Base-by-base conservation (phyloP, 2,113 vertebrate species). In the Seriola aureovittata region DNA sequence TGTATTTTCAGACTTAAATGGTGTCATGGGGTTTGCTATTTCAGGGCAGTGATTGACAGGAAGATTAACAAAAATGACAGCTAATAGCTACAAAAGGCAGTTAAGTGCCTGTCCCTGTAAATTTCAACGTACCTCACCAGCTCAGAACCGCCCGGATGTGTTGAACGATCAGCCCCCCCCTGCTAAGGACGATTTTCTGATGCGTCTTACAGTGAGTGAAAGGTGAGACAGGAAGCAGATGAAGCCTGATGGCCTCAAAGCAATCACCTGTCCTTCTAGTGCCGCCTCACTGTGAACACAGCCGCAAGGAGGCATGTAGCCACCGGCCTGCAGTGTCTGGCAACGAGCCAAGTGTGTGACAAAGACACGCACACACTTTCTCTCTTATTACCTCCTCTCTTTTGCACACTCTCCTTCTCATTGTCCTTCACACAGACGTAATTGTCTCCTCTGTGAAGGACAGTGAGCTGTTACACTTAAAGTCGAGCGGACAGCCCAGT, bases 361-460 rank as follows among this genome's bases (percentile, higher is more conserved):
- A 74, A 10, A 65, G n/a, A 67, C 57, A 46, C 72, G 66, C 63
- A 58, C 38, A 32, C 60, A 16, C 25, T 44, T 23, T 14, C 40
- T 55, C 42, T 11, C 16, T 38, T 25, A 2, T 58, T 38, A 44
- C n/a, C 16, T 50, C 25, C 50, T 25, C 38, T 78, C 25, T n/a
- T 16, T 11, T 60, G 12, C 38, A 57, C 44, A 0, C 44, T 3
- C 38, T 52, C 14, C 9, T 19, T 34, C 36, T 71, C 52, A 71
- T 29, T 50, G 52, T 38, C 73, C 65, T 67, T 77, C 71, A 50
- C 16, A 38, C 11, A 19, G 29, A 14, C 29, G 7, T 52, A 52
- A 13, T 32, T 16, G 29, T 59, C 57, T 66, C 73, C 50, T 66
- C n/a, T 29, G 8, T 82, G 73, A 84, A 75, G 78, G 81, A 72